Base-by-base conservation (phyloP, 2,113 vertebrate genomes). In the Oryzias celebensis region DNA sequence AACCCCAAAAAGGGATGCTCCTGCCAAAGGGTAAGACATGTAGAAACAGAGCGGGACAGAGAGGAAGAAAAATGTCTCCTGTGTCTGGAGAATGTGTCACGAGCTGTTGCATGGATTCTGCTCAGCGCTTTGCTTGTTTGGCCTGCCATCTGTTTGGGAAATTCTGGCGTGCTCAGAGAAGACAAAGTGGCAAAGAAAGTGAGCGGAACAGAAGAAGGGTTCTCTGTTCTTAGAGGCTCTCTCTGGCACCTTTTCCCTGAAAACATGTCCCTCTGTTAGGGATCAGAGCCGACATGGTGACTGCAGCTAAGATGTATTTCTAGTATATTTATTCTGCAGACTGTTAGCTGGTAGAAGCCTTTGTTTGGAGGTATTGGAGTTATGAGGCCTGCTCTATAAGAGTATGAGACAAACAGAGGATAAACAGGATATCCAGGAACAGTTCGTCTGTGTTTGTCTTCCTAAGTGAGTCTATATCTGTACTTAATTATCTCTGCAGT, bases 211-310 rank as follows among this genome's bases (percentile, higher is more conserved):
- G 44, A 64, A 67, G 47, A 66, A 71, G 75, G 58, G 65, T 64
- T 65, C 67, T 50, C 63, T 71, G 73, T 72, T 78, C 83, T 65
- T 71, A 42, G 70, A 70, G 46, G 58, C 73, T 63, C 56, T 63
- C 56, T 68, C 71, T 80, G 84, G 80, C 84, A 79, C 60, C 14
- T n/a, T 23, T 46, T 60, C 57, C 74, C 77, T 55, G 45, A 86
- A 81, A 88, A 74, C 74, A 80, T n/a, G 80, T 82, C 74, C 73
- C 36, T 75, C 88, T 90, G 87, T 53, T 81, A 45, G 82, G 77
- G 62, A 83, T 90, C 89, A 90, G 68, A 68, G 66, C 61, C 78
- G 77, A 83, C 81, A 75, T 52, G 10, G 26, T 63, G 66, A 62
- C 75, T 59, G 47, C 50, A 65, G 57, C 47, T n/a, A 50, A 75